Percentiles rank a stretch among this genome's conserved stretches.
These are phyloP conservation scores for Notodonta ziczac DNA, from an alignment of 2,888 invertebrate species.

Conservation along the genomic window DNA sequence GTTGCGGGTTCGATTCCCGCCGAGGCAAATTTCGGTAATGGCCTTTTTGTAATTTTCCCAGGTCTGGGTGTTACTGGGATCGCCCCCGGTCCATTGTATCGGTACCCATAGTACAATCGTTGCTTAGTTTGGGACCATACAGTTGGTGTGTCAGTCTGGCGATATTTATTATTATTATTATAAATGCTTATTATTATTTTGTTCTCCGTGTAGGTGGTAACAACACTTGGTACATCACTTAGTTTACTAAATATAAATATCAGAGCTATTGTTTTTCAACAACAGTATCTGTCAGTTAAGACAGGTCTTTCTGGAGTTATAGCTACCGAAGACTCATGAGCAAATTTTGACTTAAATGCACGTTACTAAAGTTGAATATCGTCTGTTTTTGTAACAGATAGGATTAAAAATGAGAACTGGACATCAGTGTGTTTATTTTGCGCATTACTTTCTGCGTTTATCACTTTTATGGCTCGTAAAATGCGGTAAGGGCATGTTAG, in stretches of 20 bases:
- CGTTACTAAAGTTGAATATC: background rate
- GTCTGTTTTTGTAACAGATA: background rate
- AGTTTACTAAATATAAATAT: constrained; percentile 14
- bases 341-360: constrained; percentile 7
- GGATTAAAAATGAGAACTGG: constrained; percentile 22
- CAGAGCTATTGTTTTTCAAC: constrained; percentile 30
- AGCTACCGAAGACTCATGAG: background rate
- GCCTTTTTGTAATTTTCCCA: too few relatives aligned
- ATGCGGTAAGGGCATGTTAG: constrained; percentile 35
- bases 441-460: constrained; percentile 40
- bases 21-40: too few relatives aligned
- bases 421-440: constrained; percentile 32
- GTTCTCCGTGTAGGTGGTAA: background rate
- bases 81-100: too few relatives aligned
- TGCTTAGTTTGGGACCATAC: too few relatives aligned
- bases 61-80: too few relatives aligned
- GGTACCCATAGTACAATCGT: too few relatives aligned
- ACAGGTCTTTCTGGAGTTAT: constrained; percentile 23
- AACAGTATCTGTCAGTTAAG: constrained; percentile 25
- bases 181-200: too few relatives aligned
- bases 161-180: too few relatives aligned
- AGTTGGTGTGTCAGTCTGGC: too few relatives aligned
- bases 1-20: too few relatives aligned
- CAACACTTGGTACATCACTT: background rate
- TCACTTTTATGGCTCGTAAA: constrained; percentile 46